A percentile compares a stretch with the other conserved stretches of the same genome.
Evolutionary conservation across 2,888 invertebrate species (phyloP).

Genomic region (Agrilus mali): DNA sequence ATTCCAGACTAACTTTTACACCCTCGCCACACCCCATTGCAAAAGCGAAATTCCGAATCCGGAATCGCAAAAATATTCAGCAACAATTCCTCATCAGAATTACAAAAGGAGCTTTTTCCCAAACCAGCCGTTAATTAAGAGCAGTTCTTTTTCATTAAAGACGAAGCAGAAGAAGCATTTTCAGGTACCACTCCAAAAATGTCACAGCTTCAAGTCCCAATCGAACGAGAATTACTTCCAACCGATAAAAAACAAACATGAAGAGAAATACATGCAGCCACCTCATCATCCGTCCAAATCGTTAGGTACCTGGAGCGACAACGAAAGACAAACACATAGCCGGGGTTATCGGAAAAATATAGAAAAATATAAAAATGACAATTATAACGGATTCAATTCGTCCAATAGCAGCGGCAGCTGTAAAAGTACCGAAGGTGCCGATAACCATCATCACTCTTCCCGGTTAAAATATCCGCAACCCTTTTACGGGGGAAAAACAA

Average conservation of each 20-base stretch:
- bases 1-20: constrained; percentile 37
- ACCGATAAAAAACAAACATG: constrained; percentile 49
- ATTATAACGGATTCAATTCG: no score
- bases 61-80: constrained; percentile 31
- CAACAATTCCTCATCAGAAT: constrained; percentile 44
- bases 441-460: constrained; percentile 29
- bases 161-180: constrained; percentile 45
- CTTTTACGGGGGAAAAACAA: constrained; percentile 19
- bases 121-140: constrained; percentile 26
- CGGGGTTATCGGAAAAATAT: constrained; percentile 5
- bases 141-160: constrained; percentile 32
- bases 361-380: constrained; percentile 25
- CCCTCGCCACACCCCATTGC: constrained; percentile 38
- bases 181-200: constrained; percentile 51
- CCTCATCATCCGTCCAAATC: no score
- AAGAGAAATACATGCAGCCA: constrained; percentile 29
- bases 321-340: constrained; percentile 15
- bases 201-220: constrained; percentile 46
- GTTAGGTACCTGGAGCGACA: no score
- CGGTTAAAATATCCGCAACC: constrained; percentile 35
- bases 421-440: constrained; percentile 27
- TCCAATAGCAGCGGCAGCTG: constrained; percentile 27
- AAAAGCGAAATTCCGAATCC: constrained; percentile 45
- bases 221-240: constrained; percentile 47
- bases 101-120: constrained; percentile 24